Percentiles rank a stretch among this genome's conserved stretches.
phyloP scores from a whole-genome alignment of 2,888 invertebrate species.

The Notodonta ziczac region DNA sequence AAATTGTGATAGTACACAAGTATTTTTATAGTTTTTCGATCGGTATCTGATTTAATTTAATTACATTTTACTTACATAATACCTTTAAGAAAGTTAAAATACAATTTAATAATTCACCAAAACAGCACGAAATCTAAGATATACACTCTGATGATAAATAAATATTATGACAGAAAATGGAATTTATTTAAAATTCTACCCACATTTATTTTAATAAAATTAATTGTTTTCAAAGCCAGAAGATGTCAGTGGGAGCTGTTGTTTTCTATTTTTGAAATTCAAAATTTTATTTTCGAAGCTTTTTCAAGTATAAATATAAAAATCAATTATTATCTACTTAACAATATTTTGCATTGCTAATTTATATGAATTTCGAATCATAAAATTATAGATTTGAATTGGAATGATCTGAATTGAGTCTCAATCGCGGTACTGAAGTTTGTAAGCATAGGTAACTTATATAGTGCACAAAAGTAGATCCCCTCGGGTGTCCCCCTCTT shows the following conservation, averaged over 20 bases:
- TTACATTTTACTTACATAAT: no score
- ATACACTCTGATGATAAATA: neutral
- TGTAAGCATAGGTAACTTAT: constrained; percentile 12
- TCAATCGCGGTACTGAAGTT: constrained; percentile 50
- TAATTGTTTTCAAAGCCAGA: neutral
- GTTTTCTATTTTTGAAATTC: neutral
- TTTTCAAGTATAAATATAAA: neutral
- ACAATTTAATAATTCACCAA: no score
- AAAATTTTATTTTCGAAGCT: neutral
- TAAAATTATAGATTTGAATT: neutral
- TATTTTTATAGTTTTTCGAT: no score
- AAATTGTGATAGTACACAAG: no score
- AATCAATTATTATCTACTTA: neutral
- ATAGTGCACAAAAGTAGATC: constrained; percentile 1
- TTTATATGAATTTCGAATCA: neutral
- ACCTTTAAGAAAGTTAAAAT: no score
- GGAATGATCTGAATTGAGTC: constrained; percentile 5
- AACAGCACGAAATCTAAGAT: neutral
- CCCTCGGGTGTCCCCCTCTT: constrained; percentile 67
- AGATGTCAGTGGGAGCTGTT: neutral
- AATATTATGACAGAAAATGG: neutral
- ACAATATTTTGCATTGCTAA: neutral
- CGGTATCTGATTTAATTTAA: no score
- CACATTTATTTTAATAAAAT: neutral
- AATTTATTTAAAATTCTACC: neutral